phyloP scores from a whole-genome alignment of 2,797 vertebrate species.

The Astyanax mexicanus region DNA sequence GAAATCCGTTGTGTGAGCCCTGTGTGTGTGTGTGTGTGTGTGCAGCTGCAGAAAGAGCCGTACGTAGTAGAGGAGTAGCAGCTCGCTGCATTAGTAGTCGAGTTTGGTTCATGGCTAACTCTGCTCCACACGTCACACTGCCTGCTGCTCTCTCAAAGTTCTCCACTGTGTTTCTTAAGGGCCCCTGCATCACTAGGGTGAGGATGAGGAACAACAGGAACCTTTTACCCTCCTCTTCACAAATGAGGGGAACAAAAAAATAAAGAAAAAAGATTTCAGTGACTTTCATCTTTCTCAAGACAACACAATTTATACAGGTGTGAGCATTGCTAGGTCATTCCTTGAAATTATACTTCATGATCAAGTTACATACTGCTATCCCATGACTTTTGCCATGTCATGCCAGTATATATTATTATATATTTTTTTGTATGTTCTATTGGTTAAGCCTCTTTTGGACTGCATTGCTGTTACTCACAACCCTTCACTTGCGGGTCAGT shows the following conservation, averaged over 20 bases:
- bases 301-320: no score
- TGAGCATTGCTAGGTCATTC: no score
- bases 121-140: constrained; percentile 85
- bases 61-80: constrained; percentile 83
- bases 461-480: no score
- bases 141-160: constrained; percentile 81
- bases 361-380: no score
- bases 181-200: constrained; percentile 82
- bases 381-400: no score
- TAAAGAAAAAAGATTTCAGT: background rate
- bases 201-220: constrained; percentile 80
- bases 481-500: no score
- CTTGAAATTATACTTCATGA: no score
- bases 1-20: no score
- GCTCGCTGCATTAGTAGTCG: constrained; percentile 75
- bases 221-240: constrained; percentile 78
- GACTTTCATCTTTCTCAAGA: no score
- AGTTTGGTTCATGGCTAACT: constrained; percentile 89
- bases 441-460: no score
- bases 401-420: no score
- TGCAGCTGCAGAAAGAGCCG: constrained; percentile 55
- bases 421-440: no score
- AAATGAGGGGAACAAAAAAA: background rate
- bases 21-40: background rate
- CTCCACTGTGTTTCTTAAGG: constrained; percentile 81